Base-by-base conservation (phyloP, 1,140 invertebrate species). In the Thaumatotibia leucotreta region DNA sequence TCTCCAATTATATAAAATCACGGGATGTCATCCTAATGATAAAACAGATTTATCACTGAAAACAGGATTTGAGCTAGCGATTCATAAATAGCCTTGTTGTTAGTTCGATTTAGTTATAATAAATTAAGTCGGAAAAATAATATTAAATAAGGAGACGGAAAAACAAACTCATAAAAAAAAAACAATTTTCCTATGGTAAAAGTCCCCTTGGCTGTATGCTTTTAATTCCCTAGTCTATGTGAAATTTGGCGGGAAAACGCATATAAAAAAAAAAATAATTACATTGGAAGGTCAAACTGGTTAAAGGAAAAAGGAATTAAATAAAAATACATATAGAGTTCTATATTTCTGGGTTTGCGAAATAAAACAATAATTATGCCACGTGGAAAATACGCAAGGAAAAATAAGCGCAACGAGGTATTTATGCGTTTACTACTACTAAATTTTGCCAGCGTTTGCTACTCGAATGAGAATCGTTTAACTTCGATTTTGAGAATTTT, bases 11-110 rank as follows among this genome's bases (percentile, higher is more conserved):
- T 65, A 77, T 64, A 70, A 49, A 70, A 77, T 72, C 79, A 77
- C 76, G 75, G 20, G 63, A 58, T 63, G 65, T 64, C 64, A 80
- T 82, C 76, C 75, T 77, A 67, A 58, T 69, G 82, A 85, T 83
- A 82, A 76, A 33, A 74, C 54, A 73, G 76, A 72, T 65, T 82
- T 76, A 80, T 81, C 79, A 69, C 58, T 33, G 31, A 66, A 69
- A 61, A 58, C 68, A 75, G 76, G 76, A 80, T 75, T 79, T 65
- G 50, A 11, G 24, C 17, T 29, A 24, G 24, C 8, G 10, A 54
- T 29, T 52, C 23, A 10, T 20, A 52, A 52, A 52, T 11, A 5
- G 35, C n/a, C n/a, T 39, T 39, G 33, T 39, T 39, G 23, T 54
- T 54, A 11, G 50, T 27, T 24, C 0, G 3, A n/a, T 54, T 23